Evolutionary conservation across 2,797 vertebrate genomes (phyloP).

Genomic region (Odontamblyopus lacepedii): DNA sequence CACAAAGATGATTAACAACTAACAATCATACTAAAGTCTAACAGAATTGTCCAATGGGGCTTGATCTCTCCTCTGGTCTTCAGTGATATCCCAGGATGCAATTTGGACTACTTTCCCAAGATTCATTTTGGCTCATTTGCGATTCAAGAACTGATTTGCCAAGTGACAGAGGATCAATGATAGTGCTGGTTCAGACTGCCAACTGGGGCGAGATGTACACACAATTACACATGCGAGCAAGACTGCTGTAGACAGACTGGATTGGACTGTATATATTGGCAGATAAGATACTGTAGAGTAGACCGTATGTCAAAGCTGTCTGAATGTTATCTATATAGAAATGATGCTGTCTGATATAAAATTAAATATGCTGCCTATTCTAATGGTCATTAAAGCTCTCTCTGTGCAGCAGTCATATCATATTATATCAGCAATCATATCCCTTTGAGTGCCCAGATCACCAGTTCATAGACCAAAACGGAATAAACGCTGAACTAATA

Average conservation of each 20-base stretch:
- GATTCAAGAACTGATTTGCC: constrained; percentile 49
- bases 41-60: constrained; percentile 35
- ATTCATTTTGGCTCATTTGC: constrained; percentile 44
- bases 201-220: constrained; percentile 47
- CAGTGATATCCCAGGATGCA: constrained; percentile 37
- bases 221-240: constrained; percentile 12
- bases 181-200: constrained; percentile 46
- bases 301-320: not conserved
- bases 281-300: not conserved
- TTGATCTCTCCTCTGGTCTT: constrained; percentile 27
- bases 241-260: constrained; percentile 4
- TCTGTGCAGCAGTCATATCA: constrained; percentile 1
- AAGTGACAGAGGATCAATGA: constrained; percentile 64
- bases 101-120: constrained; percentile 60
- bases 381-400: constrained; percentile 34
- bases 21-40: constrained; percentile 39
- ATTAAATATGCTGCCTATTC: constrained; percentile 12
- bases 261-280: not conserved
- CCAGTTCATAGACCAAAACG: no score
- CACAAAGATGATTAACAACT: constrained; percentile 52
- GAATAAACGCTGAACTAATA: no score
- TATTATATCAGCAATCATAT: no score
- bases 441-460: not conserved
- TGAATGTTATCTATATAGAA: constrained; percentile 1
- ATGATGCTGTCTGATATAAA: constrained; percentile 18